phyloP scores from a whole-genome alignment of 2,797 vertebrate genomes.

The Sebastes jordani region DNA sequence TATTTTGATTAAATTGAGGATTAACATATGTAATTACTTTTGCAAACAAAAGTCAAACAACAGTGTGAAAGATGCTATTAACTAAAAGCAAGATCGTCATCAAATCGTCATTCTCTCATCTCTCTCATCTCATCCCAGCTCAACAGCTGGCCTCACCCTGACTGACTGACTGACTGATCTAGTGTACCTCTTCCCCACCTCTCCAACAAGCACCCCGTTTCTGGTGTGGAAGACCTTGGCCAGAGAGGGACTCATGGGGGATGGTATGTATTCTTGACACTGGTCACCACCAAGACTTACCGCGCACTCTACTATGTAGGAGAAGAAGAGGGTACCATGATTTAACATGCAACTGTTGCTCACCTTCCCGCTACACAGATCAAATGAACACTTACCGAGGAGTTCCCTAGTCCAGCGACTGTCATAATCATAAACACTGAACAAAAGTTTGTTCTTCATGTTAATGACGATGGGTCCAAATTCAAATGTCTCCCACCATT shows the following conservation, averaged over 20 bases:
- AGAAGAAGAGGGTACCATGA: slow-evolving; percentile 46
- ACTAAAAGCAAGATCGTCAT: background rate
- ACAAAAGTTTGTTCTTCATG: background rate
- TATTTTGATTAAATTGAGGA: background rate
- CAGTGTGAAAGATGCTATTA: background rate
- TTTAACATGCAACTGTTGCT: slow-evolving; percentile 13
- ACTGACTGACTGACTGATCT: background rate
- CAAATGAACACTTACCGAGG: slow-evolving; percentile 9
- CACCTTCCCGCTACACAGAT: background rate
- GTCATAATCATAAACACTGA: slow-evolving; percentile 50
- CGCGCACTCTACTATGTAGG: slow-evolving; percentile 37
- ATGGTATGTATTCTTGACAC: slow-evolving; percentile 37
- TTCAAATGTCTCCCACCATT: slow-evolving; percentile 15
- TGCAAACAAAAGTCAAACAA: background rate
- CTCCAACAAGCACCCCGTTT: slow-evolving; percentile 30
- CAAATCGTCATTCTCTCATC: background rate
- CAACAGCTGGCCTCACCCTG: background rate
- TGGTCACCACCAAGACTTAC: slow-evolving; percentile 29
- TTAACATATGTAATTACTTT: background rate
- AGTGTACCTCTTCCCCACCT: background rate
- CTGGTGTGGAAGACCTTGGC: slow-evolving; percentile 24
- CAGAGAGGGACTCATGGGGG: slow-evolving; percentile 17
- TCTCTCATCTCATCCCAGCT: background rate
- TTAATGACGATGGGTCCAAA: slow-evolving; percentile 47
- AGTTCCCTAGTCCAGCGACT: slow-evolving; percentile 27